phyloP scores from a whole-genome alignment of 2,888 invertebrate species.

The Eurytoma adleriae region DNA sequence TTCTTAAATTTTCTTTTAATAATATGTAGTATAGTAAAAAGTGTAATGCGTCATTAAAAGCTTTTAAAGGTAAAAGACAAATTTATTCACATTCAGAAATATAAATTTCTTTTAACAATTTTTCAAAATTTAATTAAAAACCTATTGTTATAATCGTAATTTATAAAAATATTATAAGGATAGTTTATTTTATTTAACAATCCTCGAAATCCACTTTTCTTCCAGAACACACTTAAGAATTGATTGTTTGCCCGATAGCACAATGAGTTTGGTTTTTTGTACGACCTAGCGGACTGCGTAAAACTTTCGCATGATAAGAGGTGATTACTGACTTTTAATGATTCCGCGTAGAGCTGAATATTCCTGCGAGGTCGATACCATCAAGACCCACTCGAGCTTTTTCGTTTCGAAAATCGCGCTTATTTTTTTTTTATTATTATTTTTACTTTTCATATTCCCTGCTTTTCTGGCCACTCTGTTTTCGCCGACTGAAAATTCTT shows the following conservation, averaged over 20 bases:
- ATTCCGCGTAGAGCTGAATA: background rate
- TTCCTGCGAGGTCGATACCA: too few relatives aligned
- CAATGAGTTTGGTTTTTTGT: background rate
- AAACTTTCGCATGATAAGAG: conserved; percentile 16
- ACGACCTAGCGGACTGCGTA: background rate
- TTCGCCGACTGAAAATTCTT: background rate
- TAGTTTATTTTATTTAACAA: too few relatives aligned
- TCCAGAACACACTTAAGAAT: conserved; percentile 6
- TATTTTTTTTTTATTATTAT: background rate
- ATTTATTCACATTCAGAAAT: too few relatives aligned
- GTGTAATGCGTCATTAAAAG: too few relatives aligned
- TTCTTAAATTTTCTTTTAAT: too few relatives aligned
- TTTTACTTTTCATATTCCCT: background rate
- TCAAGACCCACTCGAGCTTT: background rate
- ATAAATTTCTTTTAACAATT: too few relatives aligned
- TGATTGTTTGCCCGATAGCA: background rate
- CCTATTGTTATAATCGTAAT: too few relatives aligned
- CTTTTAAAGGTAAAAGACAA: too few relatives aligned
- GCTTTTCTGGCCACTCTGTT: background rate
- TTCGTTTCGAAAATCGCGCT: conserved; percentile 21
- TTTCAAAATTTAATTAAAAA: too few relatives aligned
- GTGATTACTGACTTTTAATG: conserved; percentile 26
- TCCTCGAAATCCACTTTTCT: background rate
- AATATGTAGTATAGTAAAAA: too few relatives aligned
- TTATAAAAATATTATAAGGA: too few relatives aligned